Evolutionary conservation across 1,140 invertebrate species (phyloP).

Genomic region (Tetranychus urticae): DNA sequence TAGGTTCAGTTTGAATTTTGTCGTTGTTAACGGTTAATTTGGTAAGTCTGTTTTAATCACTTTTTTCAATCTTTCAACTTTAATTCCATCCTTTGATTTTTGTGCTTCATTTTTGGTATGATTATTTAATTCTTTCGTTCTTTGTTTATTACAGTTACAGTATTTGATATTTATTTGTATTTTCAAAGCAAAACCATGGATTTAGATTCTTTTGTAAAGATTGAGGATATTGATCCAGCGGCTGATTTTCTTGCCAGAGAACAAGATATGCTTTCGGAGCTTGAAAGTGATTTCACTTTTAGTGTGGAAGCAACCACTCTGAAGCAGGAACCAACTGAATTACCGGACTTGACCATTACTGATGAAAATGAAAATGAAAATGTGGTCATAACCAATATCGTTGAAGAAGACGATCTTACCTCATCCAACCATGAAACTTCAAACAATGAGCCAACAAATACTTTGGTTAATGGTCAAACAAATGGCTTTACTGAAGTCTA

Average conservation of each 20-base stretch:
- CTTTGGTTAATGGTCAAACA: not conserved
- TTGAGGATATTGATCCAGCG: slow-evolving; percentile 53
- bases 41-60: no score
- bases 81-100: no score
- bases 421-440: not conserved
- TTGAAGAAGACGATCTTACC: not conserved
- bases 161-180: no score
- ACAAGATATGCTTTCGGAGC: slow-evolving; percentile 61
- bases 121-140: no score
- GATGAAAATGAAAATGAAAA: not conserved
- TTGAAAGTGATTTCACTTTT: slow-evolving; percentile 65
- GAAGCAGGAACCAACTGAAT: not conserved
- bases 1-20: no score
- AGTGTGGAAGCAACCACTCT: not conserved
- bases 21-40: no score
- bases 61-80: no score
- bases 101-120: no score
- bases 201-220: slow-evolving; percentile 16
- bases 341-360: not conserved
- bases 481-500: slow-evolving; percentile 24
- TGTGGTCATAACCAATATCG: not conserved
- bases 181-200: no score
- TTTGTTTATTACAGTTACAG: no score
- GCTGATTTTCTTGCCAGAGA: slow-evolving; percentile 77
- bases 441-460: not conserved